Conservation (phyloP, 2,113 vertebrate species). For the Cryptomyrus ogoouensis region DNA sequence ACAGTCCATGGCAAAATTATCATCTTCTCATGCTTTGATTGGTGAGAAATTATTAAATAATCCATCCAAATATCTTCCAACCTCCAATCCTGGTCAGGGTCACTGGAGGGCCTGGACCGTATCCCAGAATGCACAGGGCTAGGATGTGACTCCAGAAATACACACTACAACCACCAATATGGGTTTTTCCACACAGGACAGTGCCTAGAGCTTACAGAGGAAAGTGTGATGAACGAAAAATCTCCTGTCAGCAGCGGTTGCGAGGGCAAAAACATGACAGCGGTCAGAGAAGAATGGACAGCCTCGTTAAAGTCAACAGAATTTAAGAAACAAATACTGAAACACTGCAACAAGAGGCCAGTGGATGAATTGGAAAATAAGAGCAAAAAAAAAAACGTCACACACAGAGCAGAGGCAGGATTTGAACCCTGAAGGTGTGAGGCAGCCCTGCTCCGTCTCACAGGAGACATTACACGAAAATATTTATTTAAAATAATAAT, state of each 20-base stretch:
- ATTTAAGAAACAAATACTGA: background rate
- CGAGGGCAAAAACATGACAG: background rate
- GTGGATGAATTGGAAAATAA: background rate
- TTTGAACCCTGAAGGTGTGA: background rate
- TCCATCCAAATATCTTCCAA: background rate
- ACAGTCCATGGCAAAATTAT: background rate
- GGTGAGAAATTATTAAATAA: background rate
- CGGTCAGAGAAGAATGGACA: background rate
- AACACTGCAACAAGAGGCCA: background rate
- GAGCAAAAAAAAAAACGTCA: background rate
- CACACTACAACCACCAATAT: background rate
- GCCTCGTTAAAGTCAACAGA: background rate
- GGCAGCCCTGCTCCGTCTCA: background rate
- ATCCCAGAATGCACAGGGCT: background rate
- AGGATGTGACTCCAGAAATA: background rate
- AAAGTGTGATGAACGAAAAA: background rate
- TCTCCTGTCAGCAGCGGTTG: background rate
- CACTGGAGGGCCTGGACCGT: background rate
- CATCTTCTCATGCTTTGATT: background rate
- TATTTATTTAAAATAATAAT: background rate
- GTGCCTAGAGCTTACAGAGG: background rate
- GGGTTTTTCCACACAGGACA: background rate
- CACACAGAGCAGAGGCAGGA: background rate
- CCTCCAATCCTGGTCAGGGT: background rate
- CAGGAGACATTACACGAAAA: background rate